phyloP scores from a whole-genome alignment of 2,888 invertebrate species.

The Drosophila aldrichi region DNA sequence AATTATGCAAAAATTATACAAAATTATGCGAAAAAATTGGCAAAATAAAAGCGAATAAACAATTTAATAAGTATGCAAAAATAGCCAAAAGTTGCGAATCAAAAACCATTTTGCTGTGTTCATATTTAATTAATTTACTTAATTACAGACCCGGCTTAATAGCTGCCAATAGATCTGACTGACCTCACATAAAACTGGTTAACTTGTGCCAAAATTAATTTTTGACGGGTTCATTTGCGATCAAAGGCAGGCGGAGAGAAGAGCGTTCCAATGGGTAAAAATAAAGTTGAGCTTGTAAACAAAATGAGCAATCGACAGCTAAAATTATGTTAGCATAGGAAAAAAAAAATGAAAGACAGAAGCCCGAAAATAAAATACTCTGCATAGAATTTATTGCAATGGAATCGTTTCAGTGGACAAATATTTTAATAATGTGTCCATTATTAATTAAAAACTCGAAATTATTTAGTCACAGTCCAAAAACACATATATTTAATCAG shows the following conservation, averaged over 20 bases:
- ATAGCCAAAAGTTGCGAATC: constrained; percentile 32
- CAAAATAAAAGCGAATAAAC: constrained; percentile 12
- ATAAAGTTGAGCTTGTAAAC: constrained; percentile 17
- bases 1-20: constrained; percentile 72
- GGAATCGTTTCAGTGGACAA: neutral
- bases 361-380: neutral
- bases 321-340: neutral
- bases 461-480: neutral
- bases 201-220: constrained; percentile 66
- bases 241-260: neutral
- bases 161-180: constrained; percentile 16
- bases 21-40: constrained; percentile 34
- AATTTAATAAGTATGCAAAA: constrained; percentile 26
- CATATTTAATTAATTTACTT: constrained; percentile 72
- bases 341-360: neutral
- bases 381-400: neutral
- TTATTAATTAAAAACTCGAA: neutral
- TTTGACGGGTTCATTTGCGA: constrained; percentile 25
- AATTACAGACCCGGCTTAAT: constrained; percentile 59
- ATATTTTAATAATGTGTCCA: neutral
- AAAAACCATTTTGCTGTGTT: constrained; percentile 20
- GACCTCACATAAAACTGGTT: constrained; percentile 60
- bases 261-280: neutral
- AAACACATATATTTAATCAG: neutral
- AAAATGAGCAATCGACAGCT: constrained; percentile 31